Conservation (phyloP, 2,888 invertebrate species). For the Azorinus chamasolen region DNA sequence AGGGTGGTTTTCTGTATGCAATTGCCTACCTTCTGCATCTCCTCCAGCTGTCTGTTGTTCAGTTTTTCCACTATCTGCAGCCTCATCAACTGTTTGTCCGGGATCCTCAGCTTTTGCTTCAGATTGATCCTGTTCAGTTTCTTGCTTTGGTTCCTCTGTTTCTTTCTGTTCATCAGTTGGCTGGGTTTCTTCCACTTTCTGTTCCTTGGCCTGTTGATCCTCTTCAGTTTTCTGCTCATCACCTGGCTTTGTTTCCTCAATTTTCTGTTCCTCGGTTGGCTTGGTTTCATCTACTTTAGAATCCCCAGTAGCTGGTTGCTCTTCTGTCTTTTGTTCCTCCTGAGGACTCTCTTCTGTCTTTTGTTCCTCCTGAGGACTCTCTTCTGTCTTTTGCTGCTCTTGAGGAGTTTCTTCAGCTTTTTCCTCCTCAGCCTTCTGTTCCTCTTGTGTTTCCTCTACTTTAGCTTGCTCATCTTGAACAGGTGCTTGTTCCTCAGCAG, state of each 20-base stretch:
- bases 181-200: slow-evolving; percentile 36
- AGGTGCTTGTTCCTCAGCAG: too few relatives aligned
- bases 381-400: slow-evolving; percentile 12
- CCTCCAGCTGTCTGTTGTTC: slow-evolving; percentile 6
- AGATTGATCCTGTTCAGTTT: too few relatives aligned
- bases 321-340: slow-evolving; percentile 20
- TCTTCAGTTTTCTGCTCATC: slow-evolving; percentile 8
- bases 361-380: slow-evolving; percentile 3
- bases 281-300: slow-evolving; percentile 18
- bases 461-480: not conserved
- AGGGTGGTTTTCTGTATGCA: too few relatives aligned
- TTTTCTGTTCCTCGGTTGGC: slow-evolving; percentile 18
- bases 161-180: slow-evolving; percentile 20
- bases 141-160: slow-evolving; percentile 14
- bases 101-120: slow-evolving; percentile 6
- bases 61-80: slow-evolving; percentile 17
- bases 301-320: slow-evolving; percentile 35
- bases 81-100: slow-evolving; percentile 14
- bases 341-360: slow-evolving; percentile 19
- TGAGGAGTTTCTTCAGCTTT: slow-evolving; percentile 2
- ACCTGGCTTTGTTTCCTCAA: slow-evolving; percentile 8
- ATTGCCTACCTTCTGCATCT: slow-evolving; percentile 26
- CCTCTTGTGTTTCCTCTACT: slow-evolving; percentile 17
- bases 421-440: slow-evolving; percentile 1
- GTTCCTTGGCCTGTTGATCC: slow-evolving; percentile 15